These are phyloP conservation scores for Andricus quercusramuli DNA, from an alignment of 2,888 invertebrate species.

Conservation along the genomic window DNA sequence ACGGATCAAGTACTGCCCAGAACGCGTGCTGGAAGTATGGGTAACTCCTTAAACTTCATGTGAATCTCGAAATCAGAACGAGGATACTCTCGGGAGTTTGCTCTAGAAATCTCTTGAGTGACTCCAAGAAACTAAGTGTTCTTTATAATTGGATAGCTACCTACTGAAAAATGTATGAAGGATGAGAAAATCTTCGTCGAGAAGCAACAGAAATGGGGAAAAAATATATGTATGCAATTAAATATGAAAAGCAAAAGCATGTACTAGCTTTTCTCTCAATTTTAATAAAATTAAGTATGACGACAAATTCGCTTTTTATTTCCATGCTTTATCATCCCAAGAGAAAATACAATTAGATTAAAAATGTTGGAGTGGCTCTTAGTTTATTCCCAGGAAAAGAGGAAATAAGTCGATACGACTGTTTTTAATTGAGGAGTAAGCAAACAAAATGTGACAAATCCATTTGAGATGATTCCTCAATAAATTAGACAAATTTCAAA, in stretches of 20 bases:
- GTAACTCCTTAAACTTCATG: conserved; percentile 5
- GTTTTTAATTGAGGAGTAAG: no score
- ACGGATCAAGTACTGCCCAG: no score
- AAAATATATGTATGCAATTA: neutral
- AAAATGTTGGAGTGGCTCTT: no score
- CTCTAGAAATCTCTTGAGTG: neutral
- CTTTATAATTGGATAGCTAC: neutral
- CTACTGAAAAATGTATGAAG: neutral
- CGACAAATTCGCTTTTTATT: neutral
- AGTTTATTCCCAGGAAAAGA: neutral
- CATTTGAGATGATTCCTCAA: no score
- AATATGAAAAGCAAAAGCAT: neutral
- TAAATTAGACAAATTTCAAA: no score
- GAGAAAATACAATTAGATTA: neutral
- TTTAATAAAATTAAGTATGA: neutral
- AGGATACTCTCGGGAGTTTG: neutral
- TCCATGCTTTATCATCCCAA: neutral
- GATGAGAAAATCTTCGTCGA: neutral
- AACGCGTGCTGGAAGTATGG: no score
- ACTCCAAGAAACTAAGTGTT: neutral
- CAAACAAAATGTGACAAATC: no score
- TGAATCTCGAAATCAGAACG: neutral
- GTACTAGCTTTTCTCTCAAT: neutral
- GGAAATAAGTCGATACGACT: neutral
- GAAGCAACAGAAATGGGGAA: neutral